Base-by-base conservation (phyloP, 1,140 invertebrate species). In the Drosophila bocki region DNA sequence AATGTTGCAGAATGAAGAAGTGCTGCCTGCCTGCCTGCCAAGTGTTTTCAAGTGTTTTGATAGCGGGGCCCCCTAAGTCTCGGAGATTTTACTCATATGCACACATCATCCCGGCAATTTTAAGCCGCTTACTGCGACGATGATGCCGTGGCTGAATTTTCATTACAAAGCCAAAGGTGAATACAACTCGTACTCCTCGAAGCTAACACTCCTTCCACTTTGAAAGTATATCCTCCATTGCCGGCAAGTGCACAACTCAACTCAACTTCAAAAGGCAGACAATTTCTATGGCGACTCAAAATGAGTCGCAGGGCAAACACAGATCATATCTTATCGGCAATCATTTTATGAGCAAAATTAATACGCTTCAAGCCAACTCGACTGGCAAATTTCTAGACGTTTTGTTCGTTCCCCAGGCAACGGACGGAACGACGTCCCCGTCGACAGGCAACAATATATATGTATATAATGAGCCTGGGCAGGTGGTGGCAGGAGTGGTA, bases 271-370 rank as follows among this genome's bases (percentile, higher is more conserved):
- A 76, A 76, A 76, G 74, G 74, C 74, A 45, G 72, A 42, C 72
- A 76, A 67, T 76, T 76, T 76, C 62, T 47, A 57, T 65, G 33
- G 39, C 39, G 11, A 35, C 45, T 22, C 44, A n/a, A n/a, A 7
- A 26, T 12, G 60, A 75, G 51, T 64, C 29, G 48, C 39, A 19
- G 53, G 53, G 75, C 85, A 88, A 88, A 85, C 86, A 90, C 74
- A 88, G 85, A 88, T 88, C 85, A 85, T 81, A 88, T 88, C 85
- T 88, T 88, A 88, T 88, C 85, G 85, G 82, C 75, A 90, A 88
- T 88, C 81, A 88, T 90, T 88, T 90, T 75, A 90, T 90, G 85
- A 77, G 75, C 81, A 79, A 64, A 79, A 79, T 79, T 79, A 79
- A 79, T 79, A 79, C 77, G 77, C 76, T 79, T 67, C 56, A 60